phyloP scores from a whole-genome alignment of 2,797 vertebrate genomes.

The Sibirionetta formosa region DNA sequence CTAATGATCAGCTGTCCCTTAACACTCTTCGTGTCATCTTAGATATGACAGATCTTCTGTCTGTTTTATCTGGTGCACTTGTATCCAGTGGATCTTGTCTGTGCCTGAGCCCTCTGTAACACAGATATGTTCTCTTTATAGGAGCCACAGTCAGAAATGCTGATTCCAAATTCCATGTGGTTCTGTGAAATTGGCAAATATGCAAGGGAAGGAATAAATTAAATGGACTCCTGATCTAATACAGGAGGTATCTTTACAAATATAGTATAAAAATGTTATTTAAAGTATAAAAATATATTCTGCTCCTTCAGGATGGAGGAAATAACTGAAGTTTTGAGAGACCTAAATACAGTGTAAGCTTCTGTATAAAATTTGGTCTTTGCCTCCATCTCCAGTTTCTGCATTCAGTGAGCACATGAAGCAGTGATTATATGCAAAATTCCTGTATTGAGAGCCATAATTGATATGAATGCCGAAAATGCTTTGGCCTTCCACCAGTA shows the following conservation, averaged over 20 bases:
- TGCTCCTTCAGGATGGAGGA: neutral
- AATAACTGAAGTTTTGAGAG: neutral
- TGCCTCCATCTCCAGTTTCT: neutral
- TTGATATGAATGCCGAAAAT: neutral
- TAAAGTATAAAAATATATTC: neutral
- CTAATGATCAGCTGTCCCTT: neutral
- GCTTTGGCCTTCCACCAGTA: neutral
- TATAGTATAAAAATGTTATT: neutral
- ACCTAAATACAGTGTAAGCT: rapidly evolving
- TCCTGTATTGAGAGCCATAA: neutral
- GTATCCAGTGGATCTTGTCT: neutral
- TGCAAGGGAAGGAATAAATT: neutral
- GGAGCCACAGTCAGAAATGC: neutral
- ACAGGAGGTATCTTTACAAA: neutral
- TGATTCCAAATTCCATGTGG: neutral
- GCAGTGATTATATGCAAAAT: neutral
- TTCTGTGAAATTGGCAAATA: neutral
- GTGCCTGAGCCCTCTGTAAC: neutral
- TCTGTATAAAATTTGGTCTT: neutral
- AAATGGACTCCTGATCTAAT: neutral
- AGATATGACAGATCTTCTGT: neutral
- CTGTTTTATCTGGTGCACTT: neutral
- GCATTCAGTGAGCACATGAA: neutral
- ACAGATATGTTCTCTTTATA: neutral
- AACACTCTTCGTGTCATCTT: neutral